A percentile compares a stretch with the other conserved stretches of the same genome.
Conservation (phyloP, 2,888 invertebrate genomes). For the Horisme vitalbata region DNA sequence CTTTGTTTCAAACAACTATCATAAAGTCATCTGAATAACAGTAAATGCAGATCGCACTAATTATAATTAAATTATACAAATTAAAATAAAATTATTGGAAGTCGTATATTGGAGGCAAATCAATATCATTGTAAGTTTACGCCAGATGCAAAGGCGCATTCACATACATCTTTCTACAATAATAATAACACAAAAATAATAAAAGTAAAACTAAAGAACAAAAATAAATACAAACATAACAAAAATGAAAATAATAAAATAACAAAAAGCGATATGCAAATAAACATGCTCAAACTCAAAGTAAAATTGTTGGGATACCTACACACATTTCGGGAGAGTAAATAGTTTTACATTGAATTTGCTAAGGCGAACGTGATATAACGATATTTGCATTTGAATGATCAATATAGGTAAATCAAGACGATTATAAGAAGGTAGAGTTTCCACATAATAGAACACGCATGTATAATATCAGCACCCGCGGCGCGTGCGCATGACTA, state of each 20-base stretch:
- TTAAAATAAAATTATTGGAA: constrained; percentile 78
- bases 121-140: constrained; percentile 59
- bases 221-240: constrained; percentile 83
- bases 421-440: constrained; percentile 48
- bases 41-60: constrained; percentile 79
- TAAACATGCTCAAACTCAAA: constrained; percentile 53
- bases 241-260: constrained; percentile 58
- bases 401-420: constrained; percentile 58
- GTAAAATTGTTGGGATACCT: constrained; percentile 32
- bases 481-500: constrained; percentile 66
- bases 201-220: constrained; percentile 71
- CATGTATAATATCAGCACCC: constrained; percentile 59
- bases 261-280: constrained; percentile 78
- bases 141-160: constrained; percentile 54
- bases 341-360: constrained; percentile 52
- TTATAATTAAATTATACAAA: constrained; percentile 79
- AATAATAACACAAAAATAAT: constrained; percentile 65
- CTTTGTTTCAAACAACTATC: constrained; percentile 70
- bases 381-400: constrained; percentile 74
- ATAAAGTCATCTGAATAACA: constrained; percentile 75
- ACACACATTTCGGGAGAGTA: constrained; percentile 43
- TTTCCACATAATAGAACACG: constrained; percentile 65
- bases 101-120: constrained; percentile 76
- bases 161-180: constrained; percentile 53
- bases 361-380: constrained; percentile 51